Evolutionary conservation across 2,888 invertebrate genomes (phyloP).

Genomic region (Plemyria rubiginata): DNA sequence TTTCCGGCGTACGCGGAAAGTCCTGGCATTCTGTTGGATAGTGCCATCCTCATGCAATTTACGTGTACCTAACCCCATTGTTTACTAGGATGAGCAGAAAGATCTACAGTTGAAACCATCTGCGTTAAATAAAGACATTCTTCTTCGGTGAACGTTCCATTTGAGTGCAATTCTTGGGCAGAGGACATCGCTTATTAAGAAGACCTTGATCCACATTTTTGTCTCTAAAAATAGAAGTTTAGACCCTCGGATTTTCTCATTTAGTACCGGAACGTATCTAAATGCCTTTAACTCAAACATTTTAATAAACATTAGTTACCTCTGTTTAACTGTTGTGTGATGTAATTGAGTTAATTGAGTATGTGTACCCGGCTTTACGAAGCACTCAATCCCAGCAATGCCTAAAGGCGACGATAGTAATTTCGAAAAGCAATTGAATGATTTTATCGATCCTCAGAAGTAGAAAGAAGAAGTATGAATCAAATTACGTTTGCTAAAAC

Average conservation of each 20-base stretch:
- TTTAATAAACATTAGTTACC: too few relatives aligned
- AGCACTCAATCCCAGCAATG: conserved; percentile 40
- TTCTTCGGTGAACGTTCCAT: too few relatives aligned
- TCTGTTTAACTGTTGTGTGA: too few relatives aligned
- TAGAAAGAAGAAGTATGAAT: conserved; percentile 9
- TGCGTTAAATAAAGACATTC: not conserved
- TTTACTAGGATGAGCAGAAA: not conserved
- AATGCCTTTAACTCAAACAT: too few relatives aligned
- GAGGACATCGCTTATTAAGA: too few relatives aligned
- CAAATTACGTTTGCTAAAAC: conserved; percentile 7
- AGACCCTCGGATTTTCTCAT: too few relatives aligned
- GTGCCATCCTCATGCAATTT: conserved; percentile 12
- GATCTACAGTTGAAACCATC: not conserved
- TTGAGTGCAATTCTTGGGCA: too few relatives aligned
- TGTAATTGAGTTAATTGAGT: too few relatives aligned
- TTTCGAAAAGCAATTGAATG: conserved; percentile 5
- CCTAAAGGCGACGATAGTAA: conserved; percentile 41
- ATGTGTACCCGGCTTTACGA: too few relatives aligned
- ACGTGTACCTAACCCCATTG: not conserved
- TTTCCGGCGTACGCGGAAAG: conserved; percentile 52
- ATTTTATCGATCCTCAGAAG: conserved; percentile 8
- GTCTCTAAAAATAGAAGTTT: too few relatives aligned
- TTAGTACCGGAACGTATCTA: too few relatives aligned
- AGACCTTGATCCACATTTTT: too few relatives aligned
- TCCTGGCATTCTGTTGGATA: conserved; percentile 41